A percentile compares a stretch with the other conserved stretches of the same genome.
Evolutionary conservation across 2,888 invertebrate species (phyloP).

Genomic region (Abrostola triplasia): DNA sequence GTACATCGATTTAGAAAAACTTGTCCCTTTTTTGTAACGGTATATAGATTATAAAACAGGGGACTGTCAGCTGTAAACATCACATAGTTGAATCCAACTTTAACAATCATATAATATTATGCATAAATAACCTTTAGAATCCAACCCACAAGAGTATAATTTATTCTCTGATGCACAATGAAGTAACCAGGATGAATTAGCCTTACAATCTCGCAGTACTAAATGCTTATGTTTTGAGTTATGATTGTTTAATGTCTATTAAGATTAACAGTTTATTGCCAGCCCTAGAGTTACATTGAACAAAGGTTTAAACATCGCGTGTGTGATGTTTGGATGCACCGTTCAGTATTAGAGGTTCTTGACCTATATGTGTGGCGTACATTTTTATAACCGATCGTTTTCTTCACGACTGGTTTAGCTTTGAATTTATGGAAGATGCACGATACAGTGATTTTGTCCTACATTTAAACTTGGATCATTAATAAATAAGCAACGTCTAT

Average conservation of each 20-base stretch:
- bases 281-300: constrained; percentile 42
- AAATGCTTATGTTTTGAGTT: constrained; percentile 20
- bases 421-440: constrained; percentile 18
- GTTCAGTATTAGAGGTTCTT: constrained; percentile 71
- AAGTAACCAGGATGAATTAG: constrained; percentile 41
- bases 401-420: constrained; percentile 34
- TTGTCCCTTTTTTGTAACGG: constrained; percentile 2
- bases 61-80: not conserved
- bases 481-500: too few relatives aligned
- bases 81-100: not conserved
- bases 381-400: constrained; percentile 64
- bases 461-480: not conserved
- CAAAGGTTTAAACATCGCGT: constrained; percentile 63
- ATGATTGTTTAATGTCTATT: constrained; percentile 1
- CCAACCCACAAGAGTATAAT: constrained; percentile 44
- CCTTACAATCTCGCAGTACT: constrained; percentile 42
- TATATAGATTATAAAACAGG: too few relatives aligned
- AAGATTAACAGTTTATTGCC: constrained; percentile 20
- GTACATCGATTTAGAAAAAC: constrained; percentile 22
- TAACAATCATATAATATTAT: constrained; percentile 23
- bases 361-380: constrained; percentile 72
- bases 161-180: constrained; percentile 52
- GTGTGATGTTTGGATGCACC: constrained; percentile 66
- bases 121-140: constrained; percentile 34
- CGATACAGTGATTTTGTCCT: constrained; percentile 9